These are phyloP conservation scores for Geothlypis trichas DNA, from an alignment of 2,113 vertebrate species.

Conservation along the genomic window DNA sequence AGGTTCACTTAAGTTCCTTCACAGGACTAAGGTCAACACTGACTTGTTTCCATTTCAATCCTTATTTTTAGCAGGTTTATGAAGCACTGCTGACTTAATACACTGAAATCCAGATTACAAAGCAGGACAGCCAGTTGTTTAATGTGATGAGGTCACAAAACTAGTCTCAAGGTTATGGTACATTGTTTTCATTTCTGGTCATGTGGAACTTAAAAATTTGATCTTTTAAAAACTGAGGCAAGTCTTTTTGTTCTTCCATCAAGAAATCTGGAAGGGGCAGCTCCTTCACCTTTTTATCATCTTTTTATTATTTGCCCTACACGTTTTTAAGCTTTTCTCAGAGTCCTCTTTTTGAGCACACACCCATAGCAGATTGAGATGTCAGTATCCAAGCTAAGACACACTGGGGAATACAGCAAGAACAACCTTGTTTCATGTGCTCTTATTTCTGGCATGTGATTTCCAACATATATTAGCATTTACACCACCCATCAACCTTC, in stretches of 20 bases:
- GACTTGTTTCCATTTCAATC: conserved; percentile 13
- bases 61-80: neutral
- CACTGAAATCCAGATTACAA: conserved; percentile 25
- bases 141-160: neutral
- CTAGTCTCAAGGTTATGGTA: neutral
- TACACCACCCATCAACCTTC: neutral
- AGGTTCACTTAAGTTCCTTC: neutral
- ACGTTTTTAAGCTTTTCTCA: neutral
- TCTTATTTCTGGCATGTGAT: neutral
- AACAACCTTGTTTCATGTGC: neutral
- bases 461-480: neutral
- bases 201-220: neutral
- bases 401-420: neutral
- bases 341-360: neutral
- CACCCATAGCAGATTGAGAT: neutral
- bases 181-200: neutral
- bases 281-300: neutral
- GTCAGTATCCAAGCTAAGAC: neutral
- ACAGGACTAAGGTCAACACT: neutral
- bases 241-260: neutral
- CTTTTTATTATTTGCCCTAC: neutral
- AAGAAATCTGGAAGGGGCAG: neutral
- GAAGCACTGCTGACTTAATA: conserved; percentile 15
- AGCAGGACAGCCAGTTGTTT: neutral
- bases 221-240: neutral